Percentiles rank a stretch among this genome's conserved stretches.
Conservation (phyloP, 2,888 invertebrate genomes). For the Macrosiphum euphorbiae region DNA sequence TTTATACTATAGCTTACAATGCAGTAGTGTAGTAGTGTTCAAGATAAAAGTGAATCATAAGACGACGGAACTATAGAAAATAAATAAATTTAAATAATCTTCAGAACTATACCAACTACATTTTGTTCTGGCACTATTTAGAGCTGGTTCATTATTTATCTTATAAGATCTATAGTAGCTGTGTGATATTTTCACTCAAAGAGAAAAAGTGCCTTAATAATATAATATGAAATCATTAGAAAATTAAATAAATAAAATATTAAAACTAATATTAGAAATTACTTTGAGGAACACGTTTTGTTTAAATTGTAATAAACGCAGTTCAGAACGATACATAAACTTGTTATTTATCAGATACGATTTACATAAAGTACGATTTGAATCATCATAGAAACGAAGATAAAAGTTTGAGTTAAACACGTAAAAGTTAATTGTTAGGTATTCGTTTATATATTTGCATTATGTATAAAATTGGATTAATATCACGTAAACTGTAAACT, state of each 20-base stretch:
- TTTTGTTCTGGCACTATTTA: background rate
- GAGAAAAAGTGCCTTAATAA: background rate
- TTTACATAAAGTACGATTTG: background rate
- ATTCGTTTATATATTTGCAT: background rate
- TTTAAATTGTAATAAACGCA: background rate
- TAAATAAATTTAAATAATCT: background rate
- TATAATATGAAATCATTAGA: background rate
- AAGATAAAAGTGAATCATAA: background rate
- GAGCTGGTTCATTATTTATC: background rate
- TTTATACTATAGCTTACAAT: background rate
- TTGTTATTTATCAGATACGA: background rate
- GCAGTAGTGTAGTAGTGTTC: background rate
- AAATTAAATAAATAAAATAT: background rate
- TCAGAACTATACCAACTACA: background rate
- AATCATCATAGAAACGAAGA: background rate
- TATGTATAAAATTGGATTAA: background rate
- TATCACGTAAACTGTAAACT: background rate
- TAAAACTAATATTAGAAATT: background rate
- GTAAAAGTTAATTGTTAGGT: background rate
- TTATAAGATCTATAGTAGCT: background rate
- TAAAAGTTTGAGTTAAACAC: background rate
- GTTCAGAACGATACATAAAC: background rate
- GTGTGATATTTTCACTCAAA: background rate
- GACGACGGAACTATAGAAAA: background rate
- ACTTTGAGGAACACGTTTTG: background rate